Evolutionary conservation across 2,113 vertebrate genomes (phyloP), one percentile per base, ranked within the genome.

Genomic region (Rhegmatorhina hoffmannsi): DNA sequence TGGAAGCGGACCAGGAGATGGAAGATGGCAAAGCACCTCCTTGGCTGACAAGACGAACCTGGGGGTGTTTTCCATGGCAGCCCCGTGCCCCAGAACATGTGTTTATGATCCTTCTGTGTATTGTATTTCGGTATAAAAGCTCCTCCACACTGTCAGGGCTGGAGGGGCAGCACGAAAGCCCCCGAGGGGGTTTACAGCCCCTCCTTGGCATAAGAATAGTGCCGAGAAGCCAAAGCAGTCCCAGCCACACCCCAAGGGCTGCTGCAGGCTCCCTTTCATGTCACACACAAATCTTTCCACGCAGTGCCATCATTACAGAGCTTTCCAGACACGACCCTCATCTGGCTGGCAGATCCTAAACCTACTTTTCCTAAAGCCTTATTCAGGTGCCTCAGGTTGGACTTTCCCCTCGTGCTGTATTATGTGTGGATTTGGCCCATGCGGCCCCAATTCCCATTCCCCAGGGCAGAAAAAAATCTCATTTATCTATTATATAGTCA

Each of bases 121-220:
- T 97, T 97, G 97, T 98, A 85, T 94, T 94, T 97, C 81, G 96
- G 95, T 92, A 98, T 95, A 97, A 98, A 98, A 96, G 98, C 97
- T 84, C 46, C 97, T 89, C 92, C 1, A 29, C 75, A 28, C 92
- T 20, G 46, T 80, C 90, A 83, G 96, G 87, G 87, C 97, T 94
- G 92, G 83, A 84, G 28, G 91, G 96, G 97, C 92, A 90, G 93
- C 93, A 82, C 94, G 79, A n/a, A 63, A 95, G 81, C 96, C 96
- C 94, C 93, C 59, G 68, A 89, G 96, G 96, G 95, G 91, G 84
- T 97, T 98, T 98, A 97, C 95, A 95, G 93, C 98, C 90, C 92
- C 95, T 97, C 95, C 94, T 96, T 95, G 97, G 97, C 97, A 97
- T 95, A 95, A 97, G 97, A 97, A 97, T 90, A 97, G 96, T 53